A percentile compares a stretch with the other conserved stretches of the same genome.
phyloP scores from a whole-genome alignment of 92 coral and sea anemone species.

The Scolanthus callimorphus region DNA sequence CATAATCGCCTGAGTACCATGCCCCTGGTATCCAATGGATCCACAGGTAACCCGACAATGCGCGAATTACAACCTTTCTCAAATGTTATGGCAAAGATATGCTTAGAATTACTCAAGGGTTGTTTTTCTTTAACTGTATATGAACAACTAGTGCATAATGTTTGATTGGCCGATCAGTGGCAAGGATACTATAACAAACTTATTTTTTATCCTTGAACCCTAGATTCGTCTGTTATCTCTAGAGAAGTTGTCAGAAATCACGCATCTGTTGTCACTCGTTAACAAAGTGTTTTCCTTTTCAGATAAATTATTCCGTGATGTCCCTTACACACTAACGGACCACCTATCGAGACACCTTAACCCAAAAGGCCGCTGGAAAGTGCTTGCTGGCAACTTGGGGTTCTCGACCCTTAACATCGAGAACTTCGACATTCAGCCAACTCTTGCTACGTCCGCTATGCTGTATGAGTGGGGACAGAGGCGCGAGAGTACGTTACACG shows the following conservation, averaged over 20 bases:
- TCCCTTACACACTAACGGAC: slow-evolving; percentile 32
- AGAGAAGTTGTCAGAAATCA: too few relatives aligned
- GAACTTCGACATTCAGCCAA: slow-evolving; percentile 44
- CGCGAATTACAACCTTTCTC: too few relatives aligned
- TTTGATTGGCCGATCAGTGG: too few relatives aligned
- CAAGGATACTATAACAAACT: too few relatives aligned
- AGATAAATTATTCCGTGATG: slow-evolving; percentile 48
- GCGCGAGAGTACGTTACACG: slow-evolving; percentile 35
- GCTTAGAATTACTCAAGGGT: too few relatives aligned
- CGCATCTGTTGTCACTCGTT: too few relatives aligned
- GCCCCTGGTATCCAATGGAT: slow-evolving; percentile 20
- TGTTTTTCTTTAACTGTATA: too few relatives aligned
- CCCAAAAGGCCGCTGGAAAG: slow-evolving; percentile 59
- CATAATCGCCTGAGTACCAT: slow-evolving; percentile 7
- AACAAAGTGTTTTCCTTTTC: too few relatives aligned
- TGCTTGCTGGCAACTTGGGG: slow-evolving; percentile 46
- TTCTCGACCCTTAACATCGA: slow-evolving; percentile 42
- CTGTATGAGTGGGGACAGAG: slow-evolving; percentile 50
- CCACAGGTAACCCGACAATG: slow-evolving; percentile 25
- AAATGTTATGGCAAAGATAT: too few relatives aligned
- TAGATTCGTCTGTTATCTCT: too few relatives aligned
- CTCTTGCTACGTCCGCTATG: slow-evolving; percentile 51
- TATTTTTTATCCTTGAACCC: too few relatives aligned
- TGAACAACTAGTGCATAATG: too few relatives aligned
- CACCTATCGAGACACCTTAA: slow-evolving; percentile 40